Evolutionary conservation across 2,888 invertebrate genomes (phyloP).

Genomic region (Patella depressa): DNA sequence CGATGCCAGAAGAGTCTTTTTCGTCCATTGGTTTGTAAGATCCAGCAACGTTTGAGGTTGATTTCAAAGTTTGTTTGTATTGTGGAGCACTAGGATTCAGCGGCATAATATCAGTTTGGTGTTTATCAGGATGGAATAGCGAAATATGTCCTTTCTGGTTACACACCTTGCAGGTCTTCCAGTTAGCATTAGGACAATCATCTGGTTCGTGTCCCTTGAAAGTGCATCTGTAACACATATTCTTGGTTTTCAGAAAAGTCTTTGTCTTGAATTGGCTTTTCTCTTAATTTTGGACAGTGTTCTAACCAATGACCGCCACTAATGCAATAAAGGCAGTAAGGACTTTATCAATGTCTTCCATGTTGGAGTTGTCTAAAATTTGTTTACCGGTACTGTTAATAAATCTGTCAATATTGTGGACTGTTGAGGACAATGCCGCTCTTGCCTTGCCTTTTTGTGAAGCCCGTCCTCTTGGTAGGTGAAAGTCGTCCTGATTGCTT

Average conservation of each 20-base stretch:
- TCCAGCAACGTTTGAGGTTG: too few species aligned
- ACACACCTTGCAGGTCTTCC: background rate
- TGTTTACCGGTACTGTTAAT: background rate
- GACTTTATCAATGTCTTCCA: background rate
- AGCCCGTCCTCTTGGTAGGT: background rate
- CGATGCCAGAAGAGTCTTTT: background rate
- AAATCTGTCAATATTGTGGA: background rate
- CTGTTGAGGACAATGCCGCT: background rate
- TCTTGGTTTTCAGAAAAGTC: background rate
- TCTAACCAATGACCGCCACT: background rate
- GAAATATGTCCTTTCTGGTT: conserved; percentile 5
- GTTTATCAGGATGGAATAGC: background rate
- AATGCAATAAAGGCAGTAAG: too few species aligned
- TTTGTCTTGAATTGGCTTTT: conserved; percentile 3
- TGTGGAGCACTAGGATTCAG: too few species aligned
- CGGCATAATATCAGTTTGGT: too few species aligned
- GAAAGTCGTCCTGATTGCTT: background rate
- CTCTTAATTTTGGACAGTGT: background rate
- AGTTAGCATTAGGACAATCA: background rate
- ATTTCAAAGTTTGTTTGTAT: too few species aligned
- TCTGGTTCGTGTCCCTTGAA: background rate
- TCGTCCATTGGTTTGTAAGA: background rate
- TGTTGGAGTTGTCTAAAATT: background rate
- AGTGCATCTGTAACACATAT: background rate
- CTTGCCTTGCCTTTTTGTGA: background rate